phyloP scores from a whole-genome alignment of 2,797 vertebrate genomes.

The Naso thynnoides region DNA sequence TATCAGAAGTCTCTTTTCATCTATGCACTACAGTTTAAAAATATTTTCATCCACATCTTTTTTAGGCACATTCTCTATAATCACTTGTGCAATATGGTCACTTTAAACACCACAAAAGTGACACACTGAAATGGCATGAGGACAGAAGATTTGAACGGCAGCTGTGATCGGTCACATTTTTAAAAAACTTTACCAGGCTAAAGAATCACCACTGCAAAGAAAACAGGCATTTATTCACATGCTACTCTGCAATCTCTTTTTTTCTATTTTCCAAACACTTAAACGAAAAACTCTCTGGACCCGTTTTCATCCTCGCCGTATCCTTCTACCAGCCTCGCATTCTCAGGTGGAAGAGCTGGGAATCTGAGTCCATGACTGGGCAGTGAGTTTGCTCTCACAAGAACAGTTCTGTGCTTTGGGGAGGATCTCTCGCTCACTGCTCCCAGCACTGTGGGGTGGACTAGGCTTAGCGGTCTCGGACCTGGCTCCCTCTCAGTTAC shows the following conservation, averaged over 20 bases:
- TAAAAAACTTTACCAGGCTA: constrained; percentile 7
- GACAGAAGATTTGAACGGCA: constrained; percentile 33
- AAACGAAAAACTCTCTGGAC: constrained; percentile 73
- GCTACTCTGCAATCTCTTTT: constrained; percentile 38
- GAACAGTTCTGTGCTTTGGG: constrained; percentile 65
- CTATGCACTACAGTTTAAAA: constrained; percentile 58
- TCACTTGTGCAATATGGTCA: constrained; percentile 67
- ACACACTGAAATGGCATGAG: constrained; percentile 42
- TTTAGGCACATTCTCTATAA: constrained; percentile 77
- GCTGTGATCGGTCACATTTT: constrained; percentile 28
- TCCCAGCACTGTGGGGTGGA: constrained; percentile 64
- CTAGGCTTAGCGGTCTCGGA: constrained; percentile 71
- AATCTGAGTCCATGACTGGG: constrained; percentile 69
- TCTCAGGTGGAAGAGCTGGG: constrained; percentile 54
- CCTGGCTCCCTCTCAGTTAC: constrained; percentile 68
- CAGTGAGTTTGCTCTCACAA: constrained; percentile 69
- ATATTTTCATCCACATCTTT: constrained; percentile 56
- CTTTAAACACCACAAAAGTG: constrained; percentile 55
- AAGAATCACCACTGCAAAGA: constrained; percentile 62
- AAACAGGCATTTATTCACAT: constrained; percentile 33
- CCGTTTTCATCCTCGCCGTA: constrained; percentile 54
- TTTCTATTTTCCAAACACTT: constrained; percentile 35
- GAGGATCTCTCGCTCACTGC: constrained; percentile 57
- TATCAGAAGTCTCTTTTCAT: constrained; percentile 40
- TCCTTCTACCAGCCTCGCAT: constrained; percentile 43